A percentile compares a stretch with the other conserved stretches of the same genome.
These are phyloP conservation scores for Hipposideros armiger DNA, from an alignment of 2,113 vertebrate genomes.

Conservation along the genomic window DNA sequence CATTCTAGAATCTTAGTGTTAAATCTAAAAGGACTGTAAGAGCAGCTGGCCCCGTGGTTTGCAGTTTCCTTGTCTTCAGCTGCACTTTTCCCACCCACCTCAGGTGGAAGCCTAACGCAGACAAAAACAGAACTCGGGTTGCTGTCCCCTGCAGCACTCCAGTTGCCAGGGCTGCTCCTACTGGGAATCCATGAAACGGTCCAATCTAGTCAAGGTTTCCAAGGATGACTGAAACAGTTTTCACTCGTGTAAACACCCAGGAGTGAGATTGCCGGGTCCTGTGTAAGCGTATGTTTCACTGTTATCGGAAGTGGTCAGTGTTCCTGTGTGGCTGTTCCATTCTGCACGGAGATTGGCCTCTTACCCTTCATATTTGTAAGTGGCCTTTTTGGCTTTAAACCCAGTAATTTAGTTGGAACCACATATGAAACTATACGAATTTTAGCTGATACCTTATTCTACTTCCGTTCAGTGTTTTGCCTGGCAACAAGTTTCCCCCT, in stretches of 20 bases:
- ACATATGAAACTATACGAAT: accelerated
- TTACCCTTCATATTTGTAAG: too few species aligned
- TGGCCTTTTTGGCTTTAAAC: not conserved
- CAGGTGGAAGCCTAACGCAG: not conserved
- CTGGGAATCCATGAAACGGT: not conserved
- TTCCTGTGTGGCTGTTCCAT: not conserved
- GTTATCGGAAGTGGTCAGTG: too few species aligned
- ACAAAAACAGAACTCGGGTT: not conserved
- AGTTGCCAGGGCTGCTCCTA: not conserved
- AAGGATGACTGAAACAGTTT: not conserved
- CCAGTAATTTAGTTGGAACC: not conserved
- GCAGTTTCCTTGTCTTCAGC: not conserved
- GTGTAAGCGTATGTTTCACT: accelerated
- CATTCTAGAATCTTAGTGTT: not conserved
- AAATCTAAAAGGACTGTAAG: not conserved
- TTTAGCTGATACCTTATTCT: not conserved
- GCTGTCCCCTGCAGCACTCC: not conserved
- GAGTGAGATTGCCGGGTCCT: not conserved
- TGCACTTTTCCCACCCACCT: not conserved
- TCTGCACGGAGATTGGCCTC: not conserved
- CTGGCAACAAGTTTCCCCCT: not conserved
- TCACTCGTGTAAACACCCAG: not conserved
- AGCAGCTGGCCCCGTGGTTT: not conserved
- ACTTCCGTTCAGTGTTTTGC: too few species aligned
- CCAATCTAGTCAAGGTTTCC: not conserved